phyloP scores from a whole-genome alignment of 2,797 vertebrate genomes.

The Tadarida brasiliensis region DNA sequence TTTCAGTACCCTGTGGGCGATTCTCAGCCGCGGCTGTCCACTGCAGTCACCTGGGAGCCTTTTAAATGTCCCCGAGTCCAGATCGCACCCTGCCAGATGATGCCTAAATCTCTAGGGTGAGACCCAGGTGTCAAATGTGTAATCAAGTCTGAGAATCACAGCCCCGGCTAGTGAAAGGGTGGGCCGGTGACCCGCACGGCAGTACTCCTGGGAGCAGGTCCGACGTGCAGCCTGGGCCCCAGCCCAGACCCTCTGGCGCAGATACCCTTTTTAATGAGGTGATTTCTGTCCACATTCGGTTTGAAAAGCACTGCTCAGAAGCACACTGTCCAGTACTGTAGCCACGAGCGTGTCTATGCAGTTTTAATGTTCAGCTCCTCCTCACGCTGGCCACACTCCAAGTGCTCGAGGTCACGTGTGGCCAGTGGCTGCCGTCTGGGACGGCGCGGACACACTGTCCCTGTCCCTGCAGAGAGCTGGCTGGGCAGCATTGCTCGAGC shows the following conservation, averaged over 20 bases:
- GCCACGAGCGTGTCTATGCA: neutral
- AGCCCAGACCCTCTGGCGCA: neutral
- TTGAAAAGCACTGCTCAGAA: neutral
- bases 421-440: neutral
- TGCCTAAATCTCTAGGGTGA: neutral
- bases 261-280: neutral
- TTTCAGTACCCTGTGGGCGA: neutral
- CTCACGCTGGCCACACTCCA: neutral
- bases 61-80: neutral
- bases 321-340: too few relatives aligned
- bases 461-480: neutral
- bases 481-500: neutral
- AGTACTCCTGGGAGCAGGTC: neutral
- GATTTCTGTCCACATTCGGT: neutral
- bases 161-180: neutral
- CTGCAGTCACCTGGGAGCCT: neutral
- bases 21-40: neutral
- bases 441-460: neutral
- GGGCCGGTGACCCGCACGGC: neutral
- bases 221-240: neutral
- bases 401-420: neutral
- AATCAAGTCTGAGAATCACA: neutral
- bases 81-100: neutral
- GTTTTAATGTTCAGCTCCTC: neutral
- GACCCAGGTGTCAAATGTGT: neutral